phyloP scores from a whole-genome alignment of 2,888 invertebrate genomes.

The Bibio marci region DNA sequence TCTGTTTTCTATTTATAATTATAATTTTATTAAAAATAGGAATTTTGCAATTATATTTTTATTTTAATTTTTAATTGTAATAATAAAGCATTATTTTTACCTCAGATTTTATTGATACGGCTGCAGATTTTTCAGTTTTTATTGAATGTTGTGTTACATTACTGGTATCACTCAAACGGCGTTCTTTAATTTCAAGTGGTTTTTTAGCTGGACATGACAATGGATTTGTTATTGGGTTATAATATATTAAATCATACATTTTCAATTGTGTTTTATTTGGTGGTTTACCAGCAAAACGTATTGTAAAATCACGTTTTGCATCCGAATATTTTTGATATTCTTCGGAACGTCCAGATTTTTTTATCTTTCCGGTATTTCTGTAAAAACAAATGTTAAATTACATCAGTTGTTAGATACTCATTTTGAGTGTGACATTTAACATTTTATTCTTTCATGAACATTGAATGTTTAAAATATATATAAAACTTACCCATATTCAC shows the following conservation, averaged over 20 bases:
- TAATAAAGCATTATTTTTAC: too few species aligned
- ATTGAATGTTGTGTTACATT: conserved; percentile 5
- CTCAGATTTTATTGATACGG: conserved; percentile 7
- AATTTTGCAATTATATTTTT: too few species aligned
- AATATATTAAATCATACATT: conserved; percentile 86
- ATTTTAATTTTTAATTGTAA: too few species aligned
- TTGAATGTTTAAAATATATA: too few species aligned
- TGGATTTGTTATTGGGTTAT: conserved; percentile 67
- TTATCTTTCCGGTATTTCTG: too few species aligned
- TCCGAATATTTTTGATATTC: conserved; percentile 33
- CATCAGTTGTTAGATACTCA: too few species aligned
- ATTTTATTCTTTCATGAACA: too few species aligned
- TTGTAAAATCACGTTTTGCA: conserved; percentile 34
- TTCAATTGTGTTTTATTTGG: conserved; percentile 55
- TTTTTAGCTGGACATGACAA: conserved; percentile 36
- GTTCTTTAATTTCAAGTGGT: conserved; percentile 23
- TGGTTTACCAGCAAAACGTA: conserved; percentile 32
- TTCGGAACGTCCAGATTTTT: conserved; percentile 3
- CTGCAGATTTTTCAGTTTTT: conserved; percentile 2
- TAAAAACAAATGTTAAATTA: not conserved
- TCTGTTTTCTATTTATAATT: too few species aligned
- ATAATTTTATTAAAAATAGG: too few species aligned
- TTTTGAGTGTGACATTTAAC: too few species aligned
- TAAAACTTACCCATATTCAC: not conserved
- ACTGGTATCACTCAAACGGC: conserved; percentile 5